Base-by-base conservation (phyloP, 2,797 vertebrate genomes). In the Percopsis omiscomaycus region DNA sequence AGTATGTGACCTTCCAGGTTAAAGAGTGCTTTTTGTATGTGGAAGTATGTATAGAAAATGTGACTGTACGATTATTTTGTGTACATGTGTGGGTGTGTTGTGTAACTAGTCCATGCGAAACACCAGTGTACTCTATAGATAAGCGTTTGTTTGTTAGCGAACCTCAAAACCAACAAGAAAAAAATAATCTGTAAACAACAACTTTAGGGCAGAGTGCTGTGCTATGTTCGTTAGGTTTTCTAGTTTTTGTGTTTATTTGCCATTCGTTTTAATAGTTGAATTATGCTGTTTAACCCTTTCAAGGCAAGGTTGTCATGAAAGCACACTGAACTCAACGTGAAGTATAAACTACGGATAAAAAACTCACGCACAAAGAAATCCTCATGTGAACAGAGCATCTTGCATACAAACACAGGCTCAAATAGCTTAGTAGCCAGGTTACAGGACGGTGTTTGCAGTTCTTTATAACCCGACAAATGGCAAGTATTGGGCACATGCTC, bases 301-400 rank as follows among this genome's bases (percentile, higher is more conserved):
- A 86, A 92, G 89, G 86, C 85, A 80, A 85, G 80, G 76, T 79
- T 69, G 80, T 81, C 74, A 42, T 75, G 64, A 54, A 78, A 65
- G 64, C 73, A 72, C 80, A 68, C 55, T 55, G 14, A 76, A 77
- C 64, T 68, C 51, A 80, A 80, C 79, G 71, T 85, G 49, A 80
- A 74, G 64, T 60, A 83, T 66, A 75, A 61, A 57, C 58, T 49
- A 65, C 56, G 56, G 65, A 66, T 14, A 74, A 73, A 74, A 73
- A 63, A 68, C 59, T 69, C 64, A 64, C n/a, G n/a, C 47, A 64
- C 58, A 55, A 62, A 55, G 16, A 57, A 58, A 63, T 44, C 62
- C 63, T 68, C 61, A 64, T 46, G 28, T 47, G 37, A 54, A 56
- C 56, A 30, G 14, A 30, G 59, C 45, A 52, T 56, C 52, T 54